Percentiles rank a stretch among this genome's conserved stretches.
These are phyloP conservation scores for Drosophila pandora DNA, from an alignment of 1,140 invertebrate species.

Conservation along the genomic window DNA sequence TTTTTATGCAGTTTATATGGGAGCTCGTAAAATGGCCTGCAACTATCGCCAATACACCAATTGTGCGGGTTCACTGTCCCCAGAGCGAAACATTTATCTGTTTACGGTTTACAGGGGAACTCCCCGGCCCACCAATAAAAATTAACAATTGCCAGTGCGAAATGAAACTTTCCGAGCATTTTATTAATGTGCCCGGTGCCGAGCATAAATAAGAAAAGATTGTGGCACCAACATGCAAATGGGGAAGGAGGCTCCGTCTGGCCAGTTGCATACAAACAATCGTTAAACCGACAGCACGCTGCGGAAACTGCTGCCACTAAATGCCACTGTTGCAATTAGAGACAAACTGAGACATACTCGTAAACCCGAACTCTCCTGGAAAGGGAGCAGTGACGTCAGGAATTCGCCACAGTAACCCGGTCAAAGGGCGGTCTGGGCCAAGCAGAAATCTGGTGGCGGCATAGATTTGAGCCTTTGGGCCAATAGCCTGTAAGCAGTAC, in stretches of 20 bases:
- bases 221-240: constrained; percentile 33
- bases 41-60: constrained; percentile 59
- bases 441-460: constrained; percentile 30
- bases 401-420: constrained; percentile 60
- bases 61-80: constrained; percentile 44
- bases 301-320: constrained; percentile 28
- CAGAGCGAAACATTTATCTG: constrained; percentile 10
- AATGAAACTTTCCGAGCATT: constrained; percentile 27
- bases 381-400: constrained; percentile 56
- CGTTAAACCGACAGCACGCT: constrained; percentile 23
- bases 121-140: constrained; percentile 54
- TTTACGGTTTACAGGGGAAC: not conserved
- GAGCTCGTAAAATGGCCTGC: constrained; percentile 26
- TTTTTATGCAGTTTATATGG: constrained; percentile 20
- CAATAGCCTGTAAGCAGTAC: constrained; percentile 40
- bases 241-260: too few species aligned
- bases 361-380: constrained; percentile 12
- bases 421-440: constrained; percentile 20
- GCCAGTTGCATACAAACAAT: constrained; percentile 44
- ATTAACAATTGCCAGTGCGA: constrained; percentile 56
- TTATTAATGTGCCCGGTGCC: constrained; percentile 56
- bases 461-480: constrained; percentile 31
- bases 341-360: constrained; percentile 4
- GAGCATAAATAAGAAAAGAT: constrained; percentile 50
- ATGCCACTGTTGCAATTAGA: constrained; percentile 10